Base-by-base conservation (phyloP, 1,140 invertebrate genomes). In the Schlechtendalia chinensis region DNA sequence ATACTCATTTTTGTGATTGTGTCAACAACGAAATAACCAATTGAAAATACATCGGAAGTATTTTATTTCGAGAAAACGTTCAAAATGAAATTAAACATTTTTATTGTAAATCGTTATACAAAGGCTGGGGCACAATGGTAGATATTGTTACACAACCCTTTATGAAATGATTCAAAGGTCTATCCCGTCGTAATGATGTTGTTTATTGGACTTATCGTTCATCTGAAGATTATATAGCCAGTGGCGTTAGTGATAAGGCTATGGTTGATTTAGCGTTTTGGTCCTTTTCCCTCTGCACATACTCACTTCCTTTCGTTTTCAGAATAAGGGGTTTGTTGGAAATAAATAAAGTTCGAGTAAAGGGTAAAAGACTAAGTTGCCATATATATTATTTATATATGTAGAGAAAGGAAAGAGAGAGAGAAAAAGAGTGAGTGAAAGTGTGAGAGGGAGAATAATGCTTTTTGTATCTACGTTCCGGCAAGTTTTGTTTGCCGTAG, bases 171-270 rank as follows among this genome's bases (percentile, higher is more conserved):
- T 72, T 72, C 69, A 54, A 29, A 72, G 47, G 47, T 72, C 16
- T n/a, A 29, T 72, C 69, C 69, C 24, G 53, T 29, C 10, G 24
- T 54, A 72, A 72, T 72, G 69, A 24, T 29, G 27, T 72, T 72
- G 69, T 72, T 53, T 72, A 72, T 72, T 72, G 47, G 69, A 29
- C 47, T 72, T 72, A 72, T 72, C 69, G 50, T 54, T 72, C 24
- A 72, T 72, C 69, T 54, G n/a, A 29, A 53, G 69, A 72, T 72
- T 24, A 16, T 54, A 22, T 54, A 29, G 24, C 47, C 24, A 19
- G 47, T 54, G 47, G 45, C 67, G 24, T 1, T 54, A 10, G 24
- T 72, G 69, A 72, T 72, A 72, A 72, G 69, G 69, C 22, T 29
- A 29, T 54, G 24, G 47, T 72, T 72, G 69, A 72, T 72, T 72